phyloP scores from a whole-genome alignment of 2,888 invertebrate genomes.

The Xanthia icteritia region DNA sequence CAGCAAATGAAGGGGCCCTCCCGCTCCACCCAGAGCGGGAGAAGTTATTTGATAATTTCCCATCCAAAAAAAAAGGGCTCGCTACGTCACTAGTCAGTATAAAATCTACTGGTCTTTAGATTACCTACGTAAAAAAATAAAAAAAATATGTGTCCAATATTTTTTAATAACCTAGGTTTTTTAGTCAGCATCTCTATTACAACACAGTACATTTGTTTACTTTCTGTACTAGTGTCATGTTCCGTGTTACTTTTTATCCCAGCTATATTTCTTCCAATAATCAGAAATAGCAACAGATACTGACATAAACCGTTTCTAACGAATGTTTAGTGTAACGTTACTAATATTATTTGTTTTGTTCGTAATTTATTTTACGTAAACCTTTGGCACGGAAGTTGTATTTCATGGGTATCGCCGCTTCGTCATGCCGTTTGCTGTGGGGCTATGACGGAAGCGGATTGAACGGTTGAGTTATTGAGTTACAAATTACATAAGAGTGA shows the following conservation, averaged over 20 bases:
- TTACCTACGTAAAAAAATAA: no score
- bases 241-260: constrained; percentile 2
- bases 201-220: neutral
- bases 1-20: no score
- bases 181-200: neutral
- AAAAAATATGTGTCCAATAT: no score
- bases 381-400: constrained; percentile 67
- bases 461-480: neutral
- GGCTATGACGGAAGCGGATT: constrained; percentile 56
- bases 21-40: no score
- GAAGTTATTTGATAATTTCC: no score
- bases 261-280: neutral
- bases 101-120: no score
- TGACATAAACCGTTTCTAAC: constrained; percentile 42
- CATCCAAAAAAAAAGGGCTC: no score
- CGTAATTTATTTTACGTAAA: constrained; percentile 69
- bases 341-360: constrained; percentile 55
- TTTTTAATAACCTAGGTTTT: no score
- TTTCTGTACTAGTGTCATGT: neutral
- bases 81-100: no score
- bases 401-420: constrained; percentile 66
- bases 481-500: neutral
- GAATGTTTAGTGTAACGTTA: constrained; percentile 53
- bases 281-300: constrained; percentile 29
- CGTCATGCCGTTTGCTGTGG: constrained; percentile 59